These are phyloP conservation scores for Jordanella pulchra DNA, from an alignment of 2,797 vertebrate species.

Conservation along the genomic window DNA sequence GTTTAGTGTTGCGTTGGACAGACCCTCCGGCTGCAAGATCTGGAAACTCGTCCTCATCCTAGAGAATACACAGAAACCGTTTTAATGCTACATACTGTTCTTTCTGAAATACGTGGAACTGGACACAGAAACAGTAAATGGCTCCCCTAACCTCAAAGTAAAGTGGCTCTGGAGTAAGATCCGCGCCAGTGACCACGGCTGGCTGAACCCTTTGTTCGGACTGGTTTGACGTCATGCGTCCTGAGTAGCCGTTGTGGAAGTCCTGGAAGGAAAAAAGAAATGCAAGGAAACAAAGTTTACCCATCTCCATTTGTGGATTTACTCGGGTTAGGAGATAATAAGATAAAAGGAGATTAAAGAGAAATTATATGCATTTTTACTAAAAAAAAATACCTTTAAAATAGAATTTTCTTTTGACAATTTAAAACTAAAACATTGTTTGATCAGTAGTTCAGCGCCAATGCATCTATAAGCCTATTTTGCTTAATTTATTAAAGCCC, in stretches of 20 bases:
- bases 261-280: conserved; percentile 58
- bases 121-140: background rate
- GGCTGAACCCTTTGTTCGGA: conserved; percentile 85
- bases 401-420: too few relatives aligned
- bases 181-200: conserved; percentile 71
- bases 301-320: background rate
- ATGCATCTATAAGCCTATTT: too few relatives aligned
- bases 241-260: conserved; percentile 81
- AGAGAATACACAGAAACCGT: conserved; percentile 18
- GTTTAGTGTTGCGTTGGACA: conserved; percentile 78
- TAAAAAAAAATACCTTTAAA: too few relatives aligned
- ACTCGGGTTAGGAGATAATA: background rate
- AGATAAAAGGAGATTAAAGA: background rate
- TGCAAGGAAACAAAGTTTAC: background rate
- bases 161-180: conserved; percentile 86
- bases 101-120: background rate
- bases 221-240: conserved; percentile 81
- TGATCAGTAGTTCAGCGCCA: too few relatives aligned
- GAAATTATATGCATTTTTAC: too few relatives aligned
- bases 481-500: too few relatives aligned
- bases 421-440: too few relatives aligned
- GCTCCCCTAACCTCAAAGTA: conserved; percentile 88
- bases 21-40: conserved; percentile 84
- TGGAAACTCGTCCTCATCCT: conserved; percentile 97
- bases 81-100: background rate